Base-by-base conservation (phyloP, 2,113 vertebrate species). In the Mustela nigripes region DNA sequence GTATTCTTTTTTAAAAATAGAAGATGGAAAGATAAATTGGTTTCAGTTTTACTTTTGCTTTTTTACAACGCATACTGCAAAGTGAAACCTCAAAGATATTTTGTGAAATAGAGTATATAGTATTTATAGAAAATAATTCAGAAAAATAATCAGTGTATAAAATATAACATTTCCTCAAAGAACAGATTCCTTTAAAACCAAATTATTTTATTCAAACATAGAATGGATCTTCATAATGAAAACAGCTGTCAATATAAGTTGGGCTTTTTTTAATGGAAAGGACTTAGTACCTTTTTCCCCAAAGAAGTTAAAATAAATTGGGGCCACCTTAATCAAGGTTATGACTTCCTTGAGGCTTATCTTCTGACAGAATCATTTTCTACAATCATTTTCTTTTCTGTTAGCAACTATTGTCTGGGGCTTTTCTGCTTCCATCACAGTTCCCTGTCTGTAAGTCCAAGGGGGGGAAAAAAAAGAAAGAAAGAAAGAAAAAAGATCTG, bases 331-430 rank as follows among this genome's bases (percentile, higher is more conserved):
- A 93, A 81, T 83, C 79, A 96, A 97, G 60, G 26, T 83, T 87
- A 87, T 73, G 73, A 63, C 73, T 95, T 95, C 31, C 85, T 79
- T 94, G 42, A 92, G 69, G 76, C 36, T 84, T 86, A 45, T 84
- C 50, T 84, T 84, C 63, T 78, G 63, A 91, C 4, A 90, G 50
- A 93, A 93, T 85, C 33, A 84, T 81, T 96, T 85, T 93, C 69
- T 93, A 63, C 50, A 83, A 94, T 83, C 28, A 62, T 94, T 94
- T 94, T 71, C 33, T 22, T 94, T 81, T 69, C 53, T 82, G 16
- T 88, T 73, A 82, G 18, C 18, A 73, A 78, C 8, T 78, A 36
- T 39, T 78, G 18, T 88, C 76, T 93, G 50, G 18, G 45, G 39
- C 2, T 73, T 95, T 88, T 63, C 58, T 88, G 36, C 1, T 74